These are phyloP conservation scores for Cottoperca gobio DNA, from an alignment of 2,797 vertebrate species.

Conservation along the genomic window DNA sequence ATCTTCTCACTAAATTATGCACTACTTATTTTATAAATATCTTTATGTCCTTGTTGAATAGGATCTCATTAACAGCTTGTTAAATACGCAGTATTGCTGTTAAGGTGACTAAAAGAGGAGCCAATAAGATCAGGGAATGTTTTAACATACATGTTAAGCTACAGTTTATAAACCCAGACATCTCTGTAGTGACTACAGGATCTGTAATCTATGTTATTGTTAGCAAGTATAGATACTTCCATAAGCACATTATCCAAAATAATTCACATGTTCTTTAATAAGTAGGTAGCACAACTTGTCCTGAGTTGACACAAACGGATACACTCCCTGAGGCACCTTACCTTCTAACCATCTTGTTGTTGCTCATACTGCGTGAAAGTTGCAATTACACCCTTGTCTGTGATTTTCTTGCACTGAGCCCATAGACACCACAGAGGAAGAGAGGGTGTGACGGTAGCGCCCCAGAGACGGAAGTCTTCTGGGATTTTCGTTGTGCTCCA, in stretches of 20 bases:
- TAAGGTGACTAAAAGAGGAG: not conserved
- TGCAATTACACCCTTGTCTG: slow-evolving; percentile 23
- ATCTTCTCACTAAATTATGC: not conserved
- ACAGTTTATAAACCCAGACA: not conserved
- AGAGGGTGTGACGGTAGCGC: slow-evolving; percentile 14
- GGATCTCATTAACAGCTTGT: not conserved
- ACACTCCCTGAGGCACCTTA: too few species aligned
- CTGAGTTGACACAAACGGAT: slow-evolving; percentile 29
- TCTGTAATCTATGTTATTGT: slow-evolving; percentile 2
- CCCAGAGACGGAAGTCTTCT: slow-evolving; percentile 19
- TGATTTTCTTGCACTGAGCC: slow-evolving; percentile 33
- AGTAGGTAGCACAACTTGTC: slow-evolving; percentile 18
- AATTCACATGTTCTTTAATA: slow-evolving; percentile 27
- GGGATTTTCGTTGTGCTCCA: not conserved
- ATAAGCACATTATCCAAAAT: not conserved
- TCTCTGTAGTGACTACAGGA: not conserved
- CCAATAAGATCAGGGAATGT: not conserved
- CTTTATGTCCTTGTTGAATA: not conserved
- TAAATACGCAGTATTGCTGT: not conserved
- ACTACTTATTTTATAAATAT: not conserved
- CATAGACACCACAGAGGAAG: slow-evolving; percentile 20
- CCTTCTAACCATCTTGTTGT: slow-evolving; percentile 32
- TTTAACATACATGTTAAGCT: not conserved
- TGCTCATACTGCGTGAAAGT: slow-evolving; percentile 18
- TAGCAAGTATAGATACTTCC: not conserved